Evolutionary conservation across 2,888 invertebrate genomes (phyloP), one percentile per base, ranked within the genome.

Genomic region (Pollenia griseotomentosa): DNA sequence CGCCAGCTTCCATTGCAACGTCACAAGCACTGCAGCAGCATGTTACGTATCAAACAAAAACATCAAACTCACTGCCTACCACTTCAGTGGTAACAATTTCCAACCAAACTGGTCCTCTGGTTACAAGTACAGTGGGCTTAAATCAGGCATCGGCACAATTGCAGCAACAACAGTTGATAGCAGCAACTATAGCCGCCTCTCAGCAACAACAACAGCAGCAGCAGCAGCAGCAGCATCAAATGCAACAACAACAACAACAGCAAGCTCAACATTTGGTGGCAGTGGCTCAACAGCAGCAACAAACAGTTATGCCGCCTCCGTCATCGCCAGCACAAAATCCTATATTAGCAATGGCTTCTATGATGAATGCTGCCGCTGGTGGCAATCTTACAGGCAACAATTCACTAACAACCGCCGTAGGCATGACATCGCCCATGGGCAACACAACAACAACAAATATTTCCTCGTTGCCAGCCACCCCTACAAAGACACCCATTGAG

Each of bases 291-390:
- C 86, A 85, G n/a, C 89, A 82, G 12, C 88, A 75, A 33, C 86
- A 87, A 79, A 86, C 86, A 23, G 81, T 82, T 46, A 83, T 88
- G 55, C 78, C 88, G n/a, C 80, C 79, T 48, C 80, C 93, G 0
- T 89, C 93, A 42, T 90, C 93, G 19, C 90, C 92, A 83, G 89
- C 93, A 74, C 90, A 92, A 93, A 91, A 94, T 93, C 86, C 95
- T 92, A 89, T 95, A 92, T 90, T 93, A 74, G 92, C 92, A 12
- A 93, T 93, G 91, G 91, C 94, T 2, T 91, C 93, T 12, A 91
- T 93, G 92, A 92, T 91, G 90, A 91, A 91, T 87, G 90, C 93
- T 68, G 87, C 87, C 0, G 82, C 88, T 9, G 88, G 84, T 23
- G 86, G 88, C 46, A 87, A 77, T 63, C 42, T 85, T 6, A 81